phyloP scores from a whole-genome alignment of 2,797 vertebrate species.

The Crax fasciolata region DNA sequence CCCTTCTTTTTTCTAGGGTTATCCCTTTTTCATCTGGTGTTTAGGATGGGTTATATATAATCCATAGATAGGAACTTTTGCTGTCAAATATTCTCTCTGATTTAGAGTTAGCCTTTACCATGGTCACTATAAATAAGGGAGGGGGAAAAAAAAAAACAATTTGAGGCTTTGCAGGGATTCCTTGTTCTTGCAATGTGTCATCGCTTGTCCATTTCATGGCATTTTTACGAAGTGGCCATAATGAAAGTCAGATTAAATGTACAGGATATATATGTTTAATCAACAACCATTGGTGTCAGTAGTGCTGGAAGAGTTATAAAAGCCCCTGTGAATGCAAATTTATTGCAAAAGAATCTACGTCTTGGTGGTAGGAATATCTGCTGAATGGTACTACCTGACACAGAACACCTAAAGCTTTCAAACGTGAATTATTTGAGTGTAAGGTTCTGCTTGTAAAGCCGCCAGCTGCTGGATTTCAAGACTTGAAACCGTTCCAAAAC shows the following conservation, averaged over 20 bases:
- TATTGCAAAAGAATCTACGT: slow-evolving; percentile 83
- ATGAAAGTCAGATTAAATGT: slow-evolving; percentile 98
- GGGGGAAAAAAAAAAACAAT: slow-evolving; percentile 86
- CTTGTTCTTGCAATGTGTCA: slow-evolving; percentile 91
- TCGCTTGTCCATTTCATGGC: slow-evolving; percentile 92
- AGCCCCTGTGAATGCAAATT: slow-evolving; percentile 85
- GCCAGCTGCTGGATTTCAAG: slow-evolving; percentile 88
- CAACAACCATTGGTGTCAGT: slow-evolving; percentile 79
- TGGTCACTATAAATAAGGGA: slow-evolving; percentile 92
- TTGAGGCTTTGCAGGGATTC: slow-evolving; percentile 94
- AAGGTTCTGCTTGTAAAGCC: slow-evolving; percentile 87
- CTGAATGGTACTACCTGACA: slow-evolving; percentile 92
- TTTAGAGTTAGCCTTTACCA: slow-evolving; percentile 92
- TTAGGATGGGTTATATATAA: slow-evolving; percentile 91
- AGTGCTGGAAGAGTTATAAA: slow-evolving; percentile 83
- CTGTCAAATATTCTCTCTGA: slow-evolving; percentile 95
- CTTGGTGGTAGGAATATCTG: slow-evolving; percentile 81
- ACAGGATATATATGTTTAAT: slow-evolving; percentile 84
- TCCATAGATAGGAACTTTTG: slow-evolving; percentile 91
- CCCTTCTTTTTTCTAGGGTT: slow-evolving; percentile 88
- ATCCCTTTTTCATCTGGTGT: slow-evolving; percentile 89
- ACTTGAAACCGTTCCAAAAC: slow-evolving; percentile 88
- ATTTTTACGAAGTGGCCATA: slow-evolving; percentile 99
- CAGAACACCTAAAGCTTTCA: slow-evolving; percentile 87
- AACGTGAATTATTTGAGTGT: slow-evolving; percentile 87